phyloP scores from a whole-genome alignment of 2,113 vertebrate species.

The Notothenia rossii region DNA sequence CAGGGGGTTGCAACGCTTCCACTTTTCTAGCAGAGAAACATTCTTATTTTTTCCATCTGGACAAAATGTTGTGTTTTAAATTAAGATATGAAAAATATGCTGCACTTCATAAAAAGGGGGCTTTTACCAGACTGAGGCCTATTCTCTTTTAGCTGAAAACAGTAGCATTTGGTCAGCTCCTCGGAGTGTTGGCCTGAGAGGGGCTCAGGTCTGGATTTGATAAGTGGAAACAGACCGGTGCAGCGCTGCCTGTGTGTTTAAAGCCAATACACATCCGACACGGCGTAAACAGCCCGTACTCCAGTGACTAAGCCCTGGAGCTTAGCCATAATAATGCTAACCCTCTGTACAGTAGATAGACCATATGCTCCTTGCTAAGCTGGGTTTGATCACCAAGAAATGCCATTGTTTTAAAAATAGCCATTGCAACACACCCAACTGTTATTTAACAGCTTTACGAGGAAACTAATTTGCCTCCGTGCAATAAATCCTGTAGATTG shows the following conservation, averaged over 20 bases:
- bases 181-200: slow-evolving; percentile 72
- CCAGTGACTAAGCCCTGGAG: slow-evolving; percentile 70
- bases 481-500: background rate
- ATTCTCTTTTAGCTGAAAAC: slow-evolving; percentile 63
- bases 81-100: slow-evolving; percentile 56
- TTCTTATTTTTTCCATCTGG: slow-evolving; percentile 56
- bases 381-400: slow-evolving; percentile 34
- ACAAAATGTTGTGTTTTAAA: slow-evolving; percentile 46
- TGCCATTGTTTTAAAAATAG: slow-evolving; percentile 56
- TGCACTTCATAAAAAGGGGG: slow-evolving; percentile 39
- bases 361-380: slow-evolving; percentile 58
- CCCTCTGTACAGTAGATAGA: slow-evolving; percentile 59
- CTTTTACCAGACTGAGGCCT: slow-evolving; percentile 50
- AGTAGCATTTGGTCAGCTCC: slow-evolving; percentile 78
- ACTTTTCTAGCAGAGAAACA: slow-evolving; percentile 8
- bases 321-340: slow-evolving; percentile 63
- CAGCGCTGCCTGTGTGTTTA: slow-evolving; percentile 75
- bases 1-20: slow-evolving; percentile 14
- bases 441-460: background rate
- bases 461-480: background rate
- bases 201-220: slow-evolving; percentile 87
- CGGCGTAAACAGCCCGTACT: slow-evolving; percentile 76
- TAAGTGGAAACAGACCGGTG: slow-evolving; percentile 89
- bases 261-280: slow-evolving; percentile 83
- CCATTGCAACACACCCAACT: slow-evolving; percentile 11